Conservation (phyloP, 2,888 invertebrate genomes). For the Cylloceria caligata region DNA sequence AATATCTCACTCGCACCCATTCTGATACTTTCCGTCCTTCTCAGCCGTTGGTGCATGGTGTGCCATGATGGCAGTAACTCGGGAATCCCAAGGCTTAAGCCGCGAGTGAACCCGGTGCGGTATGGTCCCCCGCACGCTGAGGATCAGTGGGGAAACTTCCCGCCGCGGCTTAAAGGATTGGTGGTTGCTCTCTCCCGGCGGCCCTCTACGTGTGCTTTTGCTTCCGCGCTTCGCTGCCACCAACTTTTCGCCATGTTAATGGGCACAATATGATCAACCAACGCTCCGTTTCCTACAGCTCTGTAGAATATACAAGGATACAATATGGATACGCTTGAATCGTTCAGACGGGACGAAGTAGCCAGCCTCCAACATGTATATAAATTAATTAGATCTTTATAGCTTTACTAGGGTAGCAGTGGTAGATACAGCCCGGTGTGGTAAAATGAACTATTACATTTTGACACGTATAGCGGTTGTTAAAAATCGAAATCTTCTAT, state of each 20-base stretch:
- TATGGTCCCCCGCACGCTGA: slow-evolving; percentile 70
- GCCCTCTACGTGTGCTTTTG: slow-evolving; percentile 63
- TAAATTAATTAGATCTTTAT: slow-evolving; percentile 21
- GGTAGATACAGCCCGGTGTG: not conserved
- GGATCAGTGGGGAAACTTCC: slow-evolving; percentile 85
- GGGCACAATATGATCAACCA: slow-evolving; percentile 82
- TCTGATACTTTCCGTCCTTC: slow-evolving; percentile 75
- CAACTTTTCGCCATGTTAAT: slow-evolving; percentile 84
- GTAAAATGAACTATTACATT: no score
- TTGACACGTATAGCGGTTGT: no score
- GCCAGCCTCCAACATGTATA: not conserved
- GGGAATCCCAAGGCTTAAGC: slow-evolving; percentile 84
- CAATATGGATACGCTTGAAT: slow-evolving; percentile 5
- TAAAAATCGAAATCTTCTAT: no score
- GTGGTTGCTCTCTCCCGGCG: slow-evolving; percentile 82
- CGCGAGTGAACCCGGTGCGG: slow-evolving; percentile 69
- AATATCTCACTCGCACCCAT: slow-evolving; percentile 60
- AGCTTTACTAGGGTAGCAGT: not conserved
- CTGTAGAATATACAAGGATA: slow-evolving; percentile 24
- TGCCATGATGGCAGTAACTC: slow-evolving; percentile 84
- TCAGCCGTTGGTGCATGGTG: slow-evolving; percentile 81
- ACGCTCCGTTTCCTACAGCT: slow-evolving; percentile 31
- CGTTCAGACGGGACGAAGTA: not conserved
- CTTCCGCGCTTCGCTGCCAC: slow-evolving; percentile 71
- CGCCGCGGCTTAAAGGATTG: slow-evolving; percentile 84